phyloP scores from a whole-genome alignment of 1,140 invertebrate species.

The Leptinotarsa undecemlineata region DNA sequence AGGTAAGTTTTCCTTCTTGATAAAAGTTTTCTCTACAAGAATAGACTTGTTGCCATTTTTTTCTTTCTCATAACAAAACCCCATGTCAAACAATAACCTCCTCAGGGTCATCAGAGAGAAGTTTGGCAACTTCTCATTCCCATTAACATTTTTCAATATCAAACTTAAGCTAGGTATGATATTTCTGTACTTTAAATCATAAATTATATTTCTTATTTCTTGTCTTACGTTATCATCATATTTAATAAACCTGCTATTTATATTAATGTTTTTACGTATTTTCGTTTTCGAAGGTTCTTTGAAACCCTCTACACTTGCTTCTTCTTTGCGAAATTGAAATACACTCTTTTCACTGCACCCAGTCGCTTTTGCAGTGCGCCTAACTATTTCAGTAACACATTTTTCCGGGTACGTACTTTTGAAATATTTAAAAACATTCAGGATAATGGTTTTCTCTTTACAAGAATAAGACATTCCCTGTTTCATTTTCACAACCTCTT shows the following conservation, averaged over 20 bases:
- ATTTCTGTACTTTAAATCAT: slow-evolving; percentile 48
- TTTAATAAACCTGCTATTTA: slow-evolving; percentile 50
- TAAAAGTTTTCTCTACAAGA: slow-evolving; percentile 42
- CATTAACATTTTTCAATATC: slow-evolving; percentile 49
- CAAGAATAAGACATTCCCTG: slow-evolving; percentile 52
- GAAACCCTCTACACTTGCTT: slow-evolving; percentile 49
- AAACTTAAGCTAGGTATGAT: slow-evolving; percentile 47
- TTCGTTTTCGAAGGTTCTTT: slow-evolving; percentile 50
- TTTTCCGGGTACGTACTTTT: slow-evolving; percentile 44
- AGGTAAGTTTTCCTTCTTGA: slow-evolving; percentile 10
- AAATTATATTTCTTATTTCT: slow-evolving; percentile 46
- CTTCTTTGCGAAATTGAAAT: slow-evolving; percentile 52
- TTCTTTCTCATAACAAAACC: slow-evolving; percentile 51
- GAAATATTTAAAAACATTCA: slow-evolving; percentile 53
- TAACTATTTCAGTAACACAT: slow-evolving; percentile 49
- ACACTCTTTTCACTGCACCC: slow-evolving; percentile 53
- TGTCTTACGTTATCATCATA: slow-evolving; percentile 47
- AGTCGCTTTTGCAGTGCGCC: slow-evolving; percentile 49
- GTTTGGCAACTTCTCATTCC: slow-evolving; percentile 42
- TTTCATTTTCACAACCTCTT: slow-evolving; percentile 51
- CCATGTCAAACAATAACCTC: slow-evolving; percentile 51
- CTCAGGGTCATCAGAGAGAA: slow-evolving; percentile 52
- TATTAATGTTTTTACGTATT: slow-evolving; percentile 49
- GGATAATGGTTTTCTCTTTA: slow-evolving; percentile 52
- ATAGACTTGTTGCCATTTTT: slow-evolving; percentile 50